phyloP scores from a whole-genome alignment of 2,888 invertebrate species.

The Lochmaea crataegi region DNA sequence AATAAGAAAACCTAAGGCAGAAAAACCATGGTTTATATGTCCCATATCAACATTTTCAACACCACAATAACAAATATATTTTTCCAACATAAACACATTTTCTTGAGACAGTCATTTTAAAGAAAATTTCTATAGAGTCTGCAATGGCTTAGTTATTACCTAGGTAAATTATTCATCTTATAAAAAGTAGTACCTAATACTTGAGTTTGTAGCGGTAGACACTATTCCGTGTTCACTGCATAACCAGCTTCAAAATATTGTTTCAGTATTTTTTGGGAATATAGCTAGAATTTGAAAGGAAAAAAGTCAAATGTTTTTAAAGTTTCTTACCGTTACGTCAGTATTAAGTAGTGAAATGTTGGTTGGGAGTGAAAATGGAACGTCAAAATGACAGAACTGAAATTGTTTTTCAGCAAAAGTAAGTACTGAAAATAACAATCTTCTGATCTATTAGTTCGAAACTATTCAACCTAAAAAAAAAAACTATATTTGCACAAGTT shows the following conservation, averaged over 20 bases:
- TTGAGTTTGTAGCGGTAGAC: slow-evolving; percentile 7
- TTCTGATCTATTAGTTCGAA: no score
- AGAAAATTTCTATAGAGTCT: not conserved
- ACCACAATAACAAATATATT: not conserved
- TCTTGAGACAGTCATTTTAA: not conserved
- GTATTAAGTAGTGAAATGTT: not conserved
- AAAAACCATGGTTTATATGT: no score
- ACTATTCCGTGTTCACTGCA: slow-evolving; percentile 11
- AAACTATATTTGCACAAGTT: no score
- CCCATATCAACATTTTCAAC: no score
- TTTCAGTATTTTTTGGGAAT: not conserved
- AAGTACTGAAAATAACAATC: no score
- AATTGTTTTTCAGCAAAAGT: no score
- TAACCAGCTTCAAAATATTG: slow-evolving; percentile 10
- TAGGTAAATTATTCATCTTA: slow-evolving; percentile 9
- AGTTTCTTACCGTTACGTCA: slow-evolving; percentile 1
- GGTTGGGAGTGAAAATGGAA: no score
- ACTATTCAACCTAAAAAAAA: no score
- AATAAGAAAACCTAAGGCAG: no score
- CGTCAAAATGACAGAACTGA: no score
- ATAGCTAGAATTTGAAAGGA: no score
- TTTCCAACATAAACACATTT: not conserved
- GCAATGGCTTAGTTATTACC: slow-evolving; percentile 7
- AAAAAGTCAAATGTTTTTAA: not conserved
- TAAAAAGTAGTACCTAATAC: slow-evolving; percentile 12